Conservation (phyloP, 2,113 vertebrate genomes). For the Lampris megalopsis region DNA sequence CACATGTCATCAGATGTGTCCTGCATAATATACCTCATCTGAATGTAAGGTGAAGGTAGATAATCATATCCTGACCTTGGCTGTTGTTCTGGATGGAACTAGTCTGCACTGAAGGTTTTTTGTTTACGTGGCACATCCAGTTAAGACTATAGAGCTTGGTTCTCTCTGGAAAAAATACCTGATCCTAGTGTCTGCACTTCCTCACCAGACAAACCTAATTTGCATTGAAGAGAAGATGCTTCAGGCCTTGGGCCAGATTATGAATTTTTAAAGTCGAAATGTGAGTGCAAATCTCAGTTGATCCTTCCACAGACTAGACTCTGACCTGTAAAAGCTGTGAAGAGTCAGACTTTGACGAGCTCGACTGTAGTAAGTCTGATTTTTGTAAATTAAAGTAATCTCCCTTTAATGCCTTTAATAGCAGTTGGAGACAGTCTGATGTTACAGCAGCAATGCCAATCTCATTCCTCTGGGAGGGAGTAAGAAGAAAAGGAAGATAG, state of each 20-base stretch:
- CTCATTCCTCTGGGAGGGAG: slow-evolving; percentile 10
- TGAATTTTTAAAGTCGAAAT: slow-evolving; percentile 43
- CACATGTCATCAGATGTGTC: background rate
- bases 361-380: slow-evolving; percentile 38
- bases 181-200: slow-evolving; percentile 24
- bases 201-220: background rate
- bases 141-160: slow-evolving; percentile 6
- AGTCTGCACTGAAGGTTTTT: slow-evolving; percentile 12
- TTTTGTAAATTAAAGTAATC: slow-evolving; percentile 44
- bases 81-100: background rate
- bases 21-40: background rate
- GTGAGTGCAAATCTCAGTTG: slow-evolving; percentile 11
- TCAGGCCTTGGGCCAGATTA: slow-evolving; percentile 16
- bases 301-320: slow-evolving; percentile 42
- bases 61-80: background rate
- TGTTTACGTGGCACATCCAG: slow-evolving; percentile 25
- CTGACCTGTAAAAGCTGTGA: slow-evolving; percentile 37
- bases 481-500: slow-evolving; percentile 25
- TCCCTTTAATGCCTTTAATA: slow-evolving; percentile 50
- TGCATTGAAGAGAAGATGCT: slow-evolving; percentile 13
- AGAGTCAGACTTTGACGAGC: slow-evolving; percentile 44
- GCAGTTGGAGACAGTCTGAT: slow-evolving; percentile 24
- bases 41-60: background rate
- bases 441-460: background rate
- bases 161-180: background rate